phyloP scores from a whole-genome alignment of 2,888 invertebrate genomes.

The Coecobrya sp. region DNA sequence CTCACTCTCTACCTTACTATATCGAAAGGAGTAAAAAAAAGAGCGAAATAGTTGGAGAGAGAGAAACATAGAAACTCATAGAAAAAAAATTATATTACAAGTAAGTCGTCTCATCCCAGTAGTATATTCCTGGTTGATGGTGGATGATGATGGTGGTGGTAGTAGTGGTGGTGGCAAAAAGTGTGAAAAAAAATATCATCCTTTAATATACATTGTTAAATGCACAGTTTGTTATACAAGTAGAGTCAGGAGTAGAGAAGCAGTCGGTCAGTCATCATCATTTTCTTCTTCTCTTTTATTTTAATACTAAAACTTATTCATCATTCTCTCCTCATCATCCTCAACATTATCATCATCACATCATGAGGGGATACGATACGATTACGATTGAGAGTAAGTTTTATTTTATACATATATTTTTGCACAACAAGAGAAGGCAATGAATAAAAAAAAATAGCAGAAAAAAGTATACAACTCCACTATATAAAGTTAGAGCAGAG shows the following conservation, averaged over 20 bases:
- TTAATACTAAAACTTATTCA: no score
- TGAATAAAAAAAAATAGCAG: no score
- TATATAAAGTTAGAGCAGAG: no score
- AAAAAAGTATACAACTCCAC: no score
- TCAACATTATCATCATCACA: constrained; percentile 34
- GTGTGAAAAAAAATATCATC: neutral
- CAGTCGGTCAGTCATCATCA: constrained; percentile 77
- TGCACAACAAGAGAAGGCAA: no score
- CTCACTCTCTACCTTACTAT: no score
- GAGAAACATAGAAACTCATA: neutral
- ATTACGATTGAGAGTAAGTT: constrained; percentile 76
- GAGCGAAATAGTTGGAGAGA: neutral
- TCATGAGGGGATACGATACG: constrained; percentile 77
- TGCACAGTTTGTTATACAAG: constrained; percentile 6
- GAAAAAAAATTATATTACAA: neutral
- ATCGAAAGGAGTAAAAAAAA: neutral
- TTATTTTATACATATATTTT: no score
- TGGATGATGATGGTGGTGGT: neutral
- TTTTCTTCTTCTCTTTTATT: constrained; percentile 33
- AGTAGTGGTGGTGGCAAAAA: constrained; percentile 3
- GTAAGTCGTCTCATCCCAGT: no score
- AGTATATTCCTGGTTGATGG: no score
- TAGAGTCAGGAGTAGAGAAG: no score
- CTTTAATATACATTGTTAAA: constrained; percentile 46
- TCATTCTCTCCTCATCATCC: constrained; percentile 4